phyloP scores from a whole-genome alignment of 1,140 invertebrate genomes.

The Mamestra configurata region DNA sequence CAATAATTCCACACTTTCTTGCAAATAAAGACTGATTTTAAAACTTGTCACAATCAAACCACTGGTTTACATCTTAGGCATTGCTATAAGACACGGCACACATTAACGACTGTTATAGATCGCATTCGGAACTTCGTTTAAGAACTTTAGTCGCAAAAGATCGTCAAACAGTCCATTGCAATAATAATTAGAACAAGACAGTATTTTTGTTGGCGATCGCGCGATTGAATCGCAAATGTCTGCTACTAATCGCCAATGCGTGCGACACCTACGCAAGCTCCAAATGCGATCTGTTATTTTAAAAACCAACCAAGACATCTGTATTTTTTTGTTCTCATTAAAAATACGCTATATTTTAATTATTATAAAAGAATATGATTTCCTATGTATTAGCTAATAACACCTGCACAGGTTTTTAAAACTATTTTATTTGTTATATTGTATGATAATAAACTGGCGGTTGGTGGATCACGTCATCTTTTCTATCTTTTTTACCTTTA shows the following conservation, averaged over 20 bases:
- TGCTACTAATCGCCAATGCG: neutral
- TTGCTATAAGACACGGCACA: conserved; percentile 22
- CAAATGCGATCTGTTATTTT: conserved; percentile 5
- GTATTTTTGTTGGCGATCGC: conserved; percentile 5
- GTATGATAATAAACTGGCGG: conserved; percentile 55
- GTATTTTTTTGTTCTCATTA: conserved; percentile 48
- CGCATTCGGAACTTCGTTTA: conserved; percentile 2
- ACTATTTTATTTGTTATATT: conserved; percentile 58
- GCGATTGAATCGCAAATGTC: neutral
- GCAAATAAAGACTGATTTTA: too few relatives aligned
- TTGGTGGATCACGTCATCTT: conserved; percentile 46
- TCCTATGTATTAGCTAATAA: conserved; percentile 49
- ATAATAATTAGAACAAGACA: conserved; percentile 16
- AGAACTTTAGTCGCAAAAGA: conserved; percentile 16
- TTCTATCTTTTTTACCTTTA: conserved; percentile 12
- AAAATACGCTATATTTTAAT: conserved; percentile 49
- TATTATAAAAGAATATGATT: conserved; percentile 45
- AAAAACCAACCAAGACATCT: conserved; percentile 50
- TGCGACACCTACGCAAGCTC: neutral
- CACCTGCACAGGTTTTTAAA: conserved; percentile 42
- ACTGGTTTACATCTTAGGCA: neutral
- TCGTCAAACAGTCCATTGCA: conserved; percentile 26
- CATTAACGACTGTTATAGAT: conserved; percentile 1
- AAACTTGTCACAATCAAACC: neutral
- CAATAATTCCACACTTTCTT: too few relatives aligned